phyloP scores from a whole-genome alignment of 2,888 invertebrate genomes.

The Ophonus ardosiacus region DNA sequence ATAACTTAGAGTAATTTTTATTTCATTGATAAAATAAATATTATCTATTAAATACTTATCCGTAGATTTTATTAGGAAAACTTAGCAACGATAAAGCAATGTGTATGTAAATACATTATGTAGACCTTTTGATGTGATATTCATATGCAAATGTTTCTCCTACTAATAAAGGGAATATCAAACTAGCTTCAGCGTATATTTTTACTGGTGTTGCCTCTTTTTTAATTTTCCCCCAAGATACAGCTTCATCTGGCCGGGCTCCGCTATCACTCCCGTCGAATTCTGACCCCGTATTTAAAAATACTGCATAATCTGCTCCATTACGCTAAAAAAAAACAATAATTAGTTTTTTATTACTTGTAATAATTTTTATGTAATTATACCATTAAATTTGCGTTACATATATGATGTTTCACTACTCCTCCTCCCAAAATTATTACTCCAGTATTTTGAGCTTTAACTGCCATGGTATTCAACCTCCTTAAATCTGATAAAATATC shows the following conservation, averaged over 20 bases:
- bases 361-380: conserved; percentile 64
- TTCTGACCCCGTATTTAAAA: conserved; percentile 95
- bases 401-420: conserved; percentile 98
- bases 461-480: conserved; percentile 94
- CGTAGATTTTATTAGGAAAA: conserved; percentile 3
- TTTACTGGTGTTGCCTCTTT: conserved; percentile 93
- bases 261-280: conserved; percentile 99
- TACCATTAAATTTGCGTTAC: conserved; percentile 99
- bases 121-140: conserved; percentile 70
- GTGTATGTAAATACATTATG: conserved; percentile 45
- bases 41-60: not conserved
- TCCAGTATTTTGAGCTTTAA: conserved; percentile 94
- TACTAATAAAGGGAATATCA: conserved; percentile 96
- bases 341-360: conserved; percentile 12
- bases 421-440: conserved; percentile 98
- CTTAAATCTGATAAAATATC: conserved; percentile 92
- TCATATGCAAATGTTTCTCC: conserved; percentile 96
- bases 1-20: not conserved
- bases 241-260: conserved; percentile 97
- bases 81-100: not conserved
- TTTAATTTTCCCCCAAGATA: conserved; percentile 99
- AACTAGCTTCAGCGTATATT: conserved; percentile 94
- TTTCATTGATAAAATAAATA: conserved; percentile 7
- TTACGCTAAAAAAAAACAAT: conserved; percentile 82
- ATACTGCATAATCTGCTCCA: conserved; percentile 97